Base-by-base conservation (phyloP, 2,113 vertebrate species). In the Pachycephala philippinensis region DNA sequence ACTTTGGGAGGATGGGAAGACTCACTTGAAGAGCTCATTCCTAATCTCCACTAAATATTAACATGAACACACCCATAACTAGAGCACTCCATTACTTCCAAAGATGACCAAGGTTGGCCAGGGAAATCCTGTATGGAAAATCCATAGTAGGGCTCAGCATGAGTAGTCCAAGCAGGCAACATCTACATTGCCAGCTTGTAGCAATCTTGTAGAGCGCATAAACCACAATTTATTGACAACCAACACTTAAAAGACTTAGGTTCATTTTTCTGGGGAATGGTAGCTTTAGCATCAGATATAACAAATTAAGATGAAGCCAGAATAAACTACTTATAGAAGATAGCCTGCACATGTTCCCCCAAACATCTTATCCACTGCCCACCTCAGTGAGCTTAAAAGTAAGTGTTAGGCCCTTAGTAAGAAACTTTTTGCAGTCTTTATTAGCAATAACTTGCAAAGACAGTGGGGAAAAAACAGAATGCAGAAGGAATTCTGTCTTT, bases 281-380 rank as follows among this genome's bases (percentile, higher is more conserved):
- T 7, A 80, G 22, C 22, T 71, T 77, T 42, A 71, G 39, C 44
- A 85, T 35, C 35, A 28, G 35, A 70, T 18, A 11, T 6, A 60
- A 74, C 26, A 68, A 77, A 69, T 30, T 24, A 65, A 47, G n/a
- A 74, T 26, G 23, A 90, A 42, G 16, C 6, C 22, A 53, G 33
- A 79, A 54, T 31, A 72, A 39, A 68, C 15, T 39, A 13, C 10
- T 57, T 53, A 42, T 19, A 70, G 56, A 61, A 23, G 23, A 50
- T 0, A 26, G 24, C 33, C 50, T 44, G 7, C 5, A 17, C 7
- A 10, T 2, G 4, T 19, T 63, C 5, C 9, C 24, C 33, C 6
- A 39, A 71, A 80, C 28, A 56, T 49, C 20, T 68, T 31, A 91
- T 8, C 26, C 28, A 19, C 1, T n/a, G 17, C 10, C 8, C 17